Percentiles rank a stretch among this genome's conserved stretches.
These are phyloP conservation scores for Latrodectus hesperus DNA, from an alignment of 2,888 invertebrate genomes.

Conservation along the genomic window DNA sequence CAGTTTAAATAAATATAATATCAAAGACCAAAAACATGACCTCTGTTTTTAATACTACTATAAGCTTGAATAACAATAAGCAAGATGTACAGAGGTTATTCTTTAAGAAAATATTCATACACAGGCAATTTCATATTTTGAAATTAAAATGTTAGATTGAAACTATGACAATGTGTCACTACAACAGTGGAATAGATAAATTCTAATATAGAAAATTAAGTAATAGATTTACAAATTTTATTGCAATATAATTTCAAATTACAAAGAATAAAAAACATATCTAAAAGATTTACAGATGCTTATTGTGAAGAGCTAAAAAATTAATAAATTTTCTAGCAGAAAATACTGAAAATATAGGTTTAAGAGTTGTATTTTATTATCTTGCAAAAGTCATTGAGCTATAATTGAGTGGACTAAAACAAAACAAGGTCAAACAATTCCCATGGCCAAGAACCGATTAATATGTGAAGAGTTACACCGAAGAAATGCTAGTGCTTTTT, in stretches of 20 bases:
- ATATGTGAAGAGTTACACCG: background rate
- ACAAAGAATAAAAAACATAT: conserved; percentile 47
- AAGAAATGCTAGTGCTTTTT: background rate
- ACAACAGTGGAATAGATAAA: too few relatives aligned
- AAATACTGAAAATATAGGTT: conserved; percentile 3
- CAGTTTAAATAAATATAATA: too few relatives aligned
- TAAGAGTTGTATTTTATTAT: background rate
- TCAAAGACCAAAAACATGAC: too few relatives aligned
- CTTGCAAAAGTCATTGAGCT: background rate
- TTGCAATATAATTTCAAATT: conserved; percentile 54
- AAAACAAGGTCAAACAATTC: background rate
- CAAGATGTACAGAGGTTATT: too few relatives aligned
- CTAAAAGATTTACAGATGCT: background rate
- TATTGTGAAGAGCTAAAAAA: background rate
- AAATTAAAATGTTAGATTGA: too few relatives aligned
- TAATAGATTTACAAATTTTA: conserved; percentile 11
- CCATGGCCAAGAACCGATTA: background rate
- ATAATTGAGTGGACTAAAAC: background rate
- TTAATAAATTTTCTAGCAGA: background rate
- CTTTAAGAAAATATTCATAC: too few relatives aligned
- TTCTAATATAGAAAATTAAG: too few relatives aligned
- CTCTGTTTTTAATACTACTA: too few relatives aligned
- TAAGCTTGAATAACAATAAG: too few relatives aligned
- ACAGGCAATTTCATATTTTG: too few relatives aligned
- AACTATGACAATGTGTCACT: too few relatives aligned